These are phyloP conservation scores for Oreochromis grahami DNA, from an alignment of 2,797 vertebrate species.

Conservation along the genomic window DNA sequence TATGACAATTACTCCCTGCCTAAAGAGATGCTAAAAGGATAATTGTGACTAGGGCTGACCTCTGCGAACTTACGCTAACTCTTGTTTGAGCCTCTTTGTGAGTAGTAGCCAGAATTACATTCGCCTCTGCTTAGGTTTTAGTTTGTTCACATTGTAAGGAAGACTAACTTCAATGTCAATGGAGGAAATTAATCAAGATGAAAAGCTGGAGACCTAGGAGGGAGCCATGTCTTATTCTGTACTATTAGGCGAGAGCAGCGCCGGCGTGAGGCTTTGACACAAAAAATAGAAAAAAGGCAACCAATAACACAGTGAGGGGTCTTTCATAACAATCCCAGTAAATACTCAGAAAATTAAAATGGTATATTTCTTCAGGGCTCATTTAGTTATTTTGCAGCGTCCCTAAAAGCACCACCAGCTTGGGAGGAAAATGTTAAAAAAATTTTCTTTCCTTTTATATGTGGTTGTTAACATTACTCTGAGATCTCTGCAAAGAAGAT, in stretches of 20 bases:
- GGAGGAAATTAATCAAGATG: slow-evolving; percentile 24
- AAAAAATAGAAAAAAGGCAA: slow-evolving; percentile 32
- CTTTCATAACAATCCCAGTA: background rate
- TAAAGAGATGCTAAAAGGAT: slow-evolving; percentile 69
- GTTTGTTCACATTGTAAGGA: slow-evolving; percentile 41
- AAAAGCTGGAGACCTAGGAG: slow-evolving; percentile 2
- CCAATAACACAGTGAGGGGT: slow-evolving; percentile 2
- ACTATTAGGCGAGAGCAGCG: background rate
- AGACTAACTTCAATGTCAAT: slow-evolving; percentile 21
- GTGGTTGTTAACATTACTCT: slow-evolving; percentile 9
- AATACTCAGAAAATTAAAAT: background rate
- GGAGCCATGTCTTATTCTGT: slow-evolving; percentile 16
- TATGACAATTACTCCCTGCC: slow-evolving; percentile 65
- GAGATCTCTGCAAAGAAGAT: slow-evolving; percentile 17
- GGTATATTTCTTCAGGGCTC: background rate
- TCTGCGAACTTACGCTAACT: slow-evolving; percentile 51
- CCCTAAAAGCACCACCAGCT: background rate
- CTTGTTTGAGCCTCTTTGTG: slow-evolving; percentile 53
- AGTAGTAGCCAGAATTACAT: slow-evolving; percentile 46
- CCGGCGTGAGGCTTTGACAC: slow-evolving; percentile 30
- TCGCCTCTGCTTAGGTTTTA: slow-evolving; percentile 8
- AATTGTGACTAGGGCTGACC: slow-evolving; percentile 61
- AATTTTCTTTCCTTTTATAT: background rate
- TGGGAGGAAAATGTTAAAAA: background rate
- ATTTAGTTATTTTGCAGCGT: background rate